Percentiles rank a stretch among this genome's conserved stretches.
These are phyloP conservation scores for Ctenicera cuprea DNA, from an alignment of 2,888 invertebrate genomes.

Conservation along the genomic window DNA sequence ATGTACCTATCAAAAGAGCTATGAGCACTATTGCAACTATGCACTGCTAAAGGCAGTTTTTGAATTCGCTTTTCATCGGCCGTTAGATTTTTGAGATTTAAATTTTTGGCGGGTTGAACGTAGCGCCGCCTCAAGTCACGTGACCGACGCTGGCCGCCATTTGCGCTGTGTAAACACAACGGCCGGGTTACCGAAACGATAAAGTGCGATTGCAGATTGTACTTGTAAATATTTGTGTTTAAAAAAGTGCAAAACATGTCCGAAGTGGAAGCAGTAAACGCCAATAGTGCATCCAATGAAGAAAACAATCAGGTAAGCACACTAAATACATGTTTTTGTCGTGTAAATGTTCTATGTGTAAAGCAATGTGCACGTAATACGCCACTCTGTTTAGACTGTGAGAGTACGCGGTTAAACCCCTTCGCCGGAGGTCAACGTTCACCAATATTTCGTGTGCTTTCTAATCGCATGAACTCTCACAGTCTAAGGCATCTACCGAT, in stretches of 20 bases:
- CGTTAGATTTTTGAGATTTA: not conserved
- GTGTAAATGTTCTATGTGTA: slow-evolving; percentile 38
- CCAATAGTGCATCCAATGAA: slow-evolving; percentile 69
- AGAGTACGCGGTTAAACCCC: slow-evolving; percentile 63
- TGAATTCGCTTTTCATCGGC: not conserved
- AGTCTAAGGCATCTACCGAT: slow-evolving; percentile 61
- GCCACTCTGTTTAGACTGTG: slow-evolving; percentile 68
- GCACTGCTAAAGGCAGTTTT: no score
- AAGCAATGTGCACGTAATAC: slow-evolving; percentile 71
- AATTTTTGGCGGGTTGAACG: slow-evolving; percentile 66
- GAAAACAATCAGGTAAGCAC: slow-evolving; percentile 70
- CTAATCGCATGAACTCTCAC: slow-evolving; percentile 58
- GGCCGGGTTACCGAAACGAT: slow-evolving; percentile 73
- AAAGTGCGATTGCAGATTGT: slow-evolving; percentile 68
- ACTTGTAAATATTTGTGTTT: slow-evolving; percentile 67
- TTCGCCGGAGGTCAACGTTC: slow-evolving; percentile 40
- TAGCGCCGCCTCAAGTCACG: slow-evolving; percentile 70
- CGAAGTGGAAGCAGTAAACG: slow-evolving; percentile 70
- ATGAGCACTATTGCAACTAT: no score
- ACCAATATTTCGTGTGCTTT: slow-evolving; percentile 19
- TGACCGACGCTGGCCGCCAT: slow-evolving; percentile 80
- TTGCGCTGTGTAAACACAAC: slow-evolving; percentile 78
- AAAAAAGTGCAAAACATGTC: slow-evolving; percentile 69
- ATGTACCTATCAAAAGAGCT: no score
- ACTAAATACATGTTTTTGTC: slow-evolving; percentile 52